Evolutionary conservation across 2,888 invertebrate genomes (phyloP).

Genomic region (Eupithecia exiguata): DNA sequence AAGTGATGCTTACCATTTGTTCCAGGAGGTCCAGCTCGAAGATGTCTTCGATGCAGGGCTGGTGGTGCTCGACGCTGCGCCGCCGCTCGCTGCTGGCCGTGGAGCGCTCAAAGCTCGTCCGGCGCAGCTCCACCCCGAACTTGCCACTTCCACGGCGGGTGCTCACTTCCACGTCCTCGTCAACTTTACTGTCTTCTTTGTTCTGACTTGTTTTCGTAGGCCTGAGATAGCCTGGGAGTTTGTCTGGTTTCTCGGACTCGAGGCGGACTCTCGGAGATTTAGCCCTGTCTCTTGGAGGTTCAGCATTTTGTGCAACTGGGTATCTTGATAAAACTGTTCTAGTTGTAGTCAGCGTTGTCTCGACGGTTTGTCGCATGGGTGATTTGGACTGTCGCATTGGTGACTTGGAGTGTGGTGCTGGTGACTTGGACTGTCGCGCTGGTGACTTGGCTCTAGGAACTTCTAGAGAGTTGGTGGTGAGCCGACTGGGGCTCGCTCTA

Average conservation of each 20-base stretch:
- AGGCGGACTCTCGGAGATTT: constrained; percentile 58
- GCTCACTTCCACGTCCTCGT: constrained; percentile 73
- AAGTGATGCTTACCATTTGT: constrained; percentile 81
- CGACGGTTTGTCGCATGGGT: constrained; percentile 56
- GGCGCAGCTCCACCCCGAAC: constrained; percentile 87
- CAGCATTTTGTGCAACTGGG: constrained; percentile 56
- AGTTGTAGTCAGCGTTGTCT: constrained; percentile 50
- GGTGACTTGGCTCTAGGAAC: constrained; percentile 59
- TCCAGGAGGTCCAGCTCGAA: constrained; percentile 88
- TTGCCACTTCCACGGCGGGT: constrained; percentile 84
- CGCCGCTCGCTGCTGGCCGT: constrained; percentile 76
- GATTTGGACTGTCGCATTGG: constrained; percentile 62
- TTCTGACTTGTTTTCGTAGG: constrained; percentile 73
- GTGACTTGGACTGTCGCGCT: background rate
- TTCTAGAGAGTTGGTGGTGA: constrained; percentile 59
- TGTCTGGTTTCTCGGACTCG: constrained; percentile 60
- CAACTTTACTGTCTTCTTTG: constrained; percentile 65
- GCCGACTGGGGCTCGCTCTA: constrained; percentile 56
- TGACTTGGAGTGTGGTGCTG: constrained; percentile 5
- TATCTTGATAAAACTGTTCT: constrained; percentile 56
- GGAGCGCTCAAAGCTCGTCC: constrained; percentile 82
- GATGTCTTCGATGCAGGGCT: constrained; percentile 88
- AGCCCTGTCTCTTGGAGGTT: constrained; percentile 56
- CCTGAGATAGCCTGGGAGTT: constrained; percentile 67
- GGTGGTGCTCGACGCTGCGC: constrained; percentile 78